phyloP scores from a whole-genome alignment of 2,113 vertebrate genomes.

The Corythornis vintsioides region DNA sequence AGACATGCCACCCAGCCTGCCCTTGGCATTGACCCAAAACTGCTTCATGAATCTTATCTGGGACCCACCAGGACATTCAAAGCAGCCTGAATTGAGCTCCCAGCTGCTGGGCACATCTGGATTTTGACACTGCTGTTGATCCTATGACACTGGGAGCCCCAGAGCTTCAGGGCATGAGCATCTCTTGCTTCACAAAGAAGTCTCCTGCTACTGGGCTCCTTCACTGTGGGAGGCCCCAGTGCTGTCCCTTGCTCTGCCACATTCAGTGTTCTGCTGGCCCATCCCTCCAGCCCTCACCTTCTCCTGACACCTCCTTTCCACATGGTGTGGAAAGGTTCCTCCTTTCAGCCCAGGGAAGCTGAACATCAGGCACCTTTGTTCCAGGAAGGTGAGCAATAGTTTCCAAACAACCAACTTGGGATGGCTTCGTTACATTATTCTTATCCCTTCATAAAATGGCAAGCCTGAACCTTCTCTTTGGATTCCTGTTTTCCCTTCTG shows the following conservation, averaged over 20 bases:
- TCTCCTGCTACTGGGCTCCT: not conserved
- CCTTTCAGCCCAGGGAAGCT: not conserved
- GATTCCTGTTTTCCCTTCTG: not conserved
- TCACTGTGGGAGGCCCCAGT: not conserved
- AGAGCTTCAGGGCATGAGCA: not conserved
- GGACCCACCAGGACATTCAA: not conserved
- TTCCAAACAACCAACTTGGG: not conserved
- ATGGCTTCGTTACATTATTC: not conserved
- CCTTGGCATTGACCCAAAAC: not conserved
- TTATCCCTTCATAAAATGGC: not conserved
- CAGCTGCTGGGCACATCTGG: not conserved
- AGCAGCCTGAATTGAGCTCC: not conserved
- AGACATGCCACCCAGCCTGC: not conserved
- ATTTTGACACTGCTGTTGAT: not conserved
- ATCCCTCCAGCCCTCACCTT: not conserved
- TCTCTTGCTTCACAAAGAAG: not conserved
- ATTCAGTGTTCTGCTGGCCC: not conserved
- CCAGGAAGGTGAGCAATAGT: not conserved
- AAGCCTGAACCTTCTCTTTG: not conserved
- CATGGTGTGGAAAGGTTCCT: too few relatives aligned
- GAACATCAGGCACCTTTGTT: not conserved
- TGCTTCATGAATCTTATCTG: not conserved
- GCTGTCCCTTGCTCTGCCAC: not conserved
- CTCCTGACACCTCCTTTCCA: not conserved
- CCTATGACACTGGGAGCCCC: rapidly evolving